Percentiles rank a stretch among this genome's conserved stretches.
Evolutionary conservation across 2,888 invertebrate genomes (phyloP).

Genomic region (Xestia rhomboidea): DNA sequence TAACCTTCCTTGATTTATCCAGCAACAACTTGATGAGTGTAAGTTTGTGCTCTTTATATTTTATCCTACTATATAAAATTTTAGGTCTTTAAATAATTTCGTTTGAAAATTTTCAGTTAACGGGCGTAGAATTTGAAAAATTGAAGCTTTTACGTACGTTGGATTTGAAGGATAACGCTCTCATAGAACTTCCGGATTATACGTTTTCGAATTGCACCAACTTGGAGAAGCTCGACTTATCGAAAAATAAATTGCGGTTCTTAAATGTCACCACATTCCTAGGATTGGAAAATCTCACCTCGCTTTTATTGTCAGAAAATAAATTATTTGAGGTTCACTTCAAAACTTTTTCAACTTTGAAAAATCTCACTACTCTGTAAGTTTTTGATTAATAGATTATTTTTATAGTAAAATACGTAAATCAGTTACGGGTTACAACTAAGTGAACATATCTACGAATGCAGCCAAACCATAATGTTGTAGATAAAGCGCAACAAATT

Average conservation of each 20-base stretch:
- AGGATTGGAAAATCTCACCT: constrained; percentile 92
- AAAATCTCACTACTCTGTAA: constrained; percentile 93
- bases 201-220: constrained; percentile 90
- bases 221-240: constrained; percentile 92
- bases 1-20: constrained; percentile 90
- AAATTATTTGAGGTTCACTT: constrained; percentile 92
- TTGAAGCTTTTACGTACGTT: constrained; percentile 91
- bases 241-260: constrained; percentile 92
- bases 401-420: not conserved
- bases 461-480: not conserved
- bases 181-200: constrained; percentile 89
- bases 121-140: constrained; percentile 89
- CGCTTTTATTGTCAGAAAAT: constrained; percentile 93
- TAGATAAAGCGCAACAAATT: not conserved
- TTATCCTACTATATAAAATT: not conserved
- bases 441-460: not conserved
- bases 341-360: constrained; percentile 91
- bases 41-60: constrained; percentile 69
- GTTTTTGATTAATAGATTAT: constrained; percentile 70
- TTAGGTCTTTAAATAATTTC: not conserved
- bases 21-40: constrained; percentile 89
- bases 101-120: constrained; percentile 83
- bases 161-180: constrained; percentile 93
- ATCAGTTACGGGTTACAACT: not conserved
- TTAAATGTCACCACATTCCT: constrained; percentile 91